Evolutionary conservation across 2,797 vertebrate genomes (phyloP), one percentile per base, ranked within the genome.

Genomic region (Parambassis ranga): DNA sequence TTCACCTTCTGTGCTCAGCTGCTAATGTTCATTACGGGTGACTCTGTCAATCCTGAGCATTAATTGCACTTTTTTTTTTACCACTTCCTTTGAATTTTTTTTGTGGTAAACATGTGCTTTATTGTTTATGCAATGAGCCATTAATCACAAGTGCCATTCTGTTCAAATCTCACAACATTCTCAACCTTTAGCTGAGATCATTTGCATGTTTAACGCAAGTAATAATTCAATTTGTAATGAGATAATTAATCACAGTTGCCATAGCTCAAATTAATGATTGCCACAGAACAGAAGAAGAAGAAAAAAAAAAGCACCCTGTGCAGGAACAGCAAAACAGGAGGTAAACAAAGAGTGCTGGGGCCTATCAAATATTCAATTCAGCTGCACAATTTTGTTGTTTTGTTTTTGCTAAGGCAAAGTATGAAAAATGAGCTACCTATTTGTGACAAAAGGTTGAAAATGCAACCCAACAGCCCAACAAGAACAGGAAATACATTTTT

Each of bases 191-290:
- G 68, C 58, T 37, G 69, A 42, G 49, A 84, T 79, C 44, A 86
- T 89, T 85, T 91, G 82, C 81, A 87, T 87, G 75, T 81, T 79
- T 61, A 89, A 87, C 59, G 20, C 56, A 61, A 73, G 63, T 78
- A 71, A 82, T 85, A 84, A 89, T 90, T 88, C 80, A 74, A 75
- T 86, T 79, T 84, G 58, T 86, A 90, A 91, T 87, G 74, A 81
- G 85, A 85, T 71, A 86, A 90, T 90, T 90, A 90, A 90, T 92
- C 88, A 90, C 70, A 79, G 70, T 74, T 82, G 83, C 72, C 82
- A 81, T 50, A 60, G 42, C n/a, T 53, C 74, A 84, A 84, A 88
- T 90, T 63, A 87, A 86, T 82, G 75, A 87, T 71, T 81, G 78
- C 49, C 71, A 72, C 63, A 35, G 31, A n/a, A n/a, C 55, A 75